These are phyloP conservation scores for Phoxinus phoxinus DNA, from an alignment of 2,113 vertebrate species.

Conservation along the genomic window DNA sequence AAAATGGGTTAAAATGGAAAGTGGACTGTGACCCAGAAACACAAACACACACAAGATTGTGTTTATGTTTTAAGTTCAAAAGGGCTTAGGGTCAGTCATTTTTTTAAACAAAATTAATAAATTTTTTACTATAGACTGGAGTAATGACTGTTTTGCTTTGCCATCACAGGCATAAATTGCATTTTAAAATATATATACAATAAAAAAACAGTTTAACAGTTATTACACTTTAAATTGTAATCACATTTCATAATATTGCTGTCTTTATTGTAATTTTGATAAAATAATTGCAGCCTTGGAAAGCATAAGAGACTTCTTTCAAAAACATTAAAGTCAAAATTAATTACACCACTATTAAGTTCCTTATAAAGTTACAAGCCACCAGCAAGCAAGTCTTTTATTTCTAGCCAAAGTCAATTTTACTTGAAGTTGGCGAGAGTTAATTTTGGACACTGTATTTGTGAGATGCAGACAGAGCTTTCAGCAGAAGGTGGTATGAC, in stretches of 20 bases:
- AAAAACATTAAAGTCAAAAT: neutral
- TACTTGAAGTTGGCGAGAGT: neutral
- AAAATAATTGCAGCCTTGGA: neutral
- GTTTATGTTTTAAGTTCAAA: too few relatives aligned
- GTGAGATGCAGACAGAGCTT: neutral
- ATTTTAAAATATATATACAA: neutral
- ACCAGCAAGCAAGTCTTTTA: neutral
- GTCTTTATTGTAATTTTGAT: neutral
- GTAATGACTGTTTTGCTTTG: neutral
- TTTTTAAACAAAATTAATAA: too few relatives aligned
- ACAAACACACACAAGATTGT: too few relatives aligned
- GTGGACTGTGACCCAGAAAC: too few relatives aligned
- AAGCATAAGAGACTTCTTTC: neutral
- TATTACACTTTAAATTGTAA: neutral
- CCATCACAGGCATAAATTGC: neutral
- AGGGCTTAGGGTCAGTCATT: too few relatives aligned
- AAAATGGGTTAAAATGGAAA: too few relatives aligned
- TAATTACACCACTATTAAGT: neutral
- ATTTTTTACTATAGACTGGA: neutral
- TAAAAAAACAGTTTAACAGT: neutral
- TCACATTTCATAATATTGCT: neutral
- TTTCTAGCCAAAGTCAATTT: neutral
- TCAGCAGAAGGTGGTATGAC: conserved; percentile 18
- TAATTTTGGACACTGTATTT: neutral
- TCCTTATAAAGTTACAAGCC: neutral